Percentiles rank a stretch among this genome's conserved stretches.
Conservation (phyloP, 2,888 invertebrate genomes). For the Masnerella sp. region DNA sequence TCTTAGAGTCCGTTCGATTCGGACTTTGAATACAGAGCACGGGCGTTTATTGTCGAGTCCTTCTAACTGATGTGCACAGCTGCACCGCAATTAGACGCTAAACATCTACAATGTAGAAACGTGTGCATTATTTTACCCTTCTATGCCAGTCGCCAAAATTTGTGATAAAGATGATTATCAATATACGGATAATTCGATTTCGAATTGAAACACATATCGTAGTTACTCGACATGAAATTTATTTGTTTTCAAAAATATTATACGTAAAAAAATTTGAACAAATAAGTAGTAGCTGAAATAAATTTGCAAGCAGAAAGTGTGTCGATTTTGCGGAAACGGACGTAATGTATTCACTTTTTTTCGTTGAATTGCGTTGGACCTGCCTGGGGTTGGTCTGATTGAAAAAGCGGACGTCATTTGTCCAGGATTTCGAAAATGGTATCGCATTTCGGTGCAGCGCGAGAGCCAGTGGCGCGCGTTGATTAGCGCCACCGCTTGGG, state of each 20-base stretch:
- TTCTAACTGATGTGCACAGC: neutral
- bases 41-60: neutral
- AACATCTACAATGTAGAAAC: neutral
- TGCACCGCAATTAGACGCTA: neutral
- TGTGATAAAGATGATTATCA: neutral
- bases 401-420: neutral
- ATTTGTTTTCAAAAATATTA: too few relatives aligned
- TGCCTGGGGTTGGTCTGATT: neutral
- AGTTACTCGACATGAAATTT: too few relatives aligned
- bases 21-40: too few relatives aligned
- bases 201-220: too few relatives aligned
- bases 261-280: too few relatives aligned
- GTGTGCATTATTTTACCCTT: neutral
- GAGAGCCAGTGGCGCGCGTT: constrained; percentile 59
- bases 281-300: too few relatives aligned
- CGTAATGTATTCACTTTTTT: neutral
- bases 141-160: too few relatives aligned
- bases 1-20: constrained; percentile 5
- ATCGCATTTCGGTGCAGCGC: constrained; percentile 22
- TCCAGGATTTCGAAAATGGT: constrained; percentile 33
- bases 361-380: neutral
- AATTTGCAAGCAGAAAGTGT: constrained; percentile 8
- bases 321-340: neutral
- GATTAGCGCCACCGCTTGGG: constrained; percentile 69
- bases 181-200: too few relatives aligned